These are phyloP conservation scores for Rhyacophila brunnea DNA, from an alignment of 1,140 invertebrate genomes.

Conservation along the genomic window DNA sequence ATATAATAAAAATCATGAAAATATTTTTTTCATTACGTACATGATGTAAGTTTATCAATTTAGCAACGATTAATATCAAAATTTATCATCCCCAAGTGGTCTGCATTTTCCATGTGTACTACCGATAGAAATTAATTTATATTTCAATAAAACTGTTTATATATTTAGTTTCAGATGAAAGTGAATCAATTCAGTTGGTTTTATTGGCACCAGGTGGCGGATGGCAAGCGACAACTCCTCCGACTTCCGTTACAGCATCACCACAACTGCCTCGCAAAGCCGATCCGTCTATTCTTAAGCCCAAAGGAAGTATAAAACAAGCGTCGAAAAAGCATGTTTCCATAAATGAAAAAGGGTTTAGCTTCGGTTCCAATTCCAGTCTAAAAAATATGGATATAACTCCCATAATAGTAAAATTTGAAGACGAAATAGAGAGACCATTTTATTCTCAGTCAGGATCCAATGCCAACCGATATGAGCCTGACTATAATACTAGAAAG, in stretches of 20 bases:
- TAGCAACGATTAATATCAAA: too few species aligned
- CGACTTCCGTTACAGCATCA: slow-evolving; percentile 32
- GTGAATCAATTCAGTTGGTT: slow-evolving; percentile 37
- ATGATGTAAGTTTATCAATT: too few species aligned
- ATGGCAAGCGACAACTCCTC: slow-evolving; percentile 28
- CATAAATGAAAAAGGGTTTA: slow-evolving; percentile 27
- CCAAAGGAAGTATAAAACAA: slow-evolving; percentile 28
- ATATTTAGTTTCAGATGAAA: slow-evolving; percentile 42
- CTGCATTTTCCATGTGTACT: too few species aligned
- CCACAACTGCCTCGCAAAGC: slow-evolving; percentile 28
- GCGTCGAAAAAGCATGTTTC: slow-evolving; percentile 31
- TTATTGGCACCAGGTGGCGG: slow-evolving; percentile 23
- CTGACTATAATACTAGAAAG: too few species aligned
- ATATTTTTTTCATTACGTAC: too few species aligned
- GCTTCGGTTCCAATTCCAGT: slow-evolving; percentile 22
- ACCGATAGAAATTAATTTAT: too few species aligned
- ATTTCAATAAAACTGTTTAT: too few species aligned
- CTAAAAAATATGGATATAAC: slow-evolving; percentile 22
- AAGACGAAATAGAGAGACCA: slow-evolving; percentile 26
- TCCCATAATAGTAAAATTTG: slow-evolving; percentile 27
- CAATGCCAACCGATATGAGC: too few species aligned
- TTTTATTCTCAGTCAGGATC: not conserved
- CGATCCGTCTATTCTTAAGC: slow-evolving; percentile 30
- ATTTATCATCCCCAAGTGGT: too few species aligned
- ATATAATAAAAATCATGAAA: too few species aligned